Conservation (phyloP, 2,888 invertebrate species). For the Odontocolon sp. region DNA sequence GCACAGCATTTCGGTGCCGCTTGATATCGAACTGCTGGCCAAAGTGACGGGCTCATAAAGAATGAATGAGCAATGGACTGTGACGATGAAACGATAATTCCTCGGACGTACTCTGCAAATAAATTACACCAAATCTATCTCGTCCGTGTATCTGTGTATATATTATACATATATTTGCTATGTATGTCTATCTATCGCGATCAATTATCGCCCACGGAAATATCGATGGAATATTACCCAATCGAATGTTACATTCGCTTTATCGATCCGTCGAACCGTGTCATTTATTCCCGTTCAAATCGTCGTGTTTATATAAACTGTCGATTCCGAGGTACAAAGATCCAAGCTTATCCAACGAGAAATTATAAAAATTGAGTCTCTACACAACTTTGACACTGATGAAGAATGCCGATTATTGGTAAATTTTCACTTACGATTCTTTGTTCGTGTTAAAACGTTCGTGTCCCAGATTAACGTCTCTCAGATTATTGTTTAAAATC, state of each 20-base stretch:
- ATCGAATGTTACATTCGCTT: neutral
- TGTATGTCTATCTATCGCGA: neutral
- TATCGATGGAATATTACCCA: constrained; percentile 10
- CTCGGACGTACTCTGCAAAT: constrained; percentile 7
- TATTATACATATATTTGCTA: neutral
- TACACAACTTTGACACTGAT: no score
- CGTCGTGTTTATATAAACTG: neutral
- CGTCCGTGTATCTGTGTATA: neutral
- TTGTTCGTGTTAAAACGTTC: no score
- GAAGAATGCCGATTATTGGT: no score
- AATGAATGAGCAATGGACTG: constrained; percentile 22
- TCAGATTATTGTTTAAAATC: no score
- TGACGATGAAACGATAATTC: constrained; percentile 26
- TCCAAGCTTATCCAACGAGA: no score
- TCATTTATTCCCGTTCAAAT: neutral
- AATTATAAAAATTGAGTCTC: neutral
- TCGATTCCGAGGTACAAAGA: neutral
- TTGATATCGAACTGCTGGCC: constrained; percentile 10
- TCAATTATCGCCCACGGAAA: constrained; percentile 6
- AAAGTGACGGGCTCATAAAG: constrained; percentile 24
- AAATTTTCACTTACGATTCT: no score
- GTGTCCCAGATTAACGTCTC: no score
- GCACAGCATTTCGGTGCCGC: constrained; percentile 5
- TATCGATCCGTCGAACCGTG: constrained; percentile 24
- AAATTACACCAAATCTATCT: constrained; percentile 15